Evolutionary conservation across 1,140 invertebrate species (phyloP).

Genomic region (Radopholus similis): DNA sequence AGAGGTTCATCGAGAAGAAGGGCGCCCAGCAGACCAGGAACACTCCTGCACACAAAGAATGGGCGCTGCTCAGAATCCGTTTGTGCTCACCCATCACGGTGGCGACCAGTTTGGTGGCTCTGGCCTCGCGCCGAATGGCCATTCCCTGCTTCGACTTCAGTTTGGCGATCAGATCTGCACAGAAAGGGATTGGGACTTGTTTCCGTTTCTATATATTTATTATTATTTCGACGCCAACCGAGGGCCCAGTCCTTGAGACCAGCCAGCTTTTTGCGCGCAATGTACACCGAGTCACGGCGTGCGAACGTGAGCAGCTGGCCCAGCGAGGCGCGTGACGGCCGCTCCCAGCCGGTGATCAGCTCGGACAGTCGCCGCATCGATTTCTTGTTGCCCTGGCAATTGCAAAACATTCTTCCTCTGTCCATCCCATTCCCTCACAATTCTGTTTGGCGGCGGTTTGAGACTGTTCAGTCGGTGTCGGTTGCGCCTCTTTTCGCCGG

Average conservation of each 20-base stretch:
- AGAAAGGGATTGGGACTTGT: neutral
- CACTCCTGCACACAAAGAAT: constrained; percentile 45
- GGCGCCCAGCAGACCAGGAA: constrained; percentile 60
- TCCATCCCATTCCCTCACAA: constrained; percentile 48
- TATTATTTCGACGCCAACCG: constrained; percentile 1
- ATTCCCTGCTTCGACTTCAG: constrained; percentile 60
- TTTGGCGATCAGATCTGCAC: constrained; percentile 54
- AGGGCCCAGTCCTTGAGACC: constrained; percentile 60
- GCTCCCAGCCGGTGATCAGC: constrained; percentile 57
- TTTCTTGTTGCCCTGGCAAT: constrained; percentile 7
- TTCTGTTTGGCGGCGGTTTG: constrained; percentile 15
- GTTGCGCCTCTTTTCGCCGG: neutral
- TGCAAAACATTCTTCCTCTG: constrained; percentile 5
- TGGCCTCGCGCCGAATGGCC: constrained; percentile 56
- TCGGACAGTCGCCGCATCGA: constrained; percentile 58
- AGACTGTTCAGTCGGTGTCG: neutral
- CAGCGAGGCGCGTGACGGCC: constrained; percentile 52
- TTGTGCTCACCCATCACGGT: constrained; percentile 56
- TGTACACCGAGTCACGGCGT: constrained; percentile 55
- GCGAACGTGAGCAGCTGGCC: constrained; percentile 57
- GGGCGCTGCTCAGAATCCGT: neutral
- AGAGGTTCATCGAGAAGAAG: constrained; percentile 58
- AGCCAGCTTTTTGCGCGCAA: constrained; percentile 57
- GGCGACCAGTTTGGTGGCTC: constrained; percentile 58
- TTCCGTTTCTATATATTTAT: neutral